Conservation (phyloP, 2,888 invertebrate species). For the Hypena proboscidalis region DNA sequence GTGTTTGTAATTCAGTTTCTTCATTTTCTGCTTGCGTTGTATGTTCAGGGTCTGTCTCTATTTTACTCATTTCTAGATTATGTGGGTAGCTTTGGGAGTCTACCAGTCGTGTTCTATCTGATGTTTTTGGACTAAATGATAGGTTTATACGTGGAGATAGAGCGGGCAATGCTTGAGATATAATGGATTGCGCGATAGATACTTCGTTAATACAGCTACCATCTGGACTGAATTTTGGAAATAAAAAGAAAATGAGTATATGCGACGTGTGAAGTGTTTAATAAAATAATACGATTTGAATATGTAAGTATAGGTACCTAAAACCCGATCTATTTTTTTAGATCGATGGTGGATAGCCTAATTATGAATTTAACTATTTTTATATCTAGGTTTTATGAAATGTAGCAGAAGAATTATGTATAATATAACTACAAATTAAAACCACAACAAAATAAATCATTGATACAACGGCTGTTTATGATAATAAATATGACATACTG, state of each 20-base stretch:
- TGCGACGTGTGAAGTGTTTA: constrained; percentile 17
- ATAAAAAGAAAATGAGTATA: constrained; percentile 23
- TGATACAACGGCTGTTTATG: too few species aligned
- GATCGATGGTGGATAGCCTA: too few species aligned
- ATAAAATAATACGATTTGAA: too few species aligned
- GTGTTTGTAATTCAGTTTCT: constrained; percentile 53
- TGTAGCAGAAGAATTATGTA: too few species aligned
- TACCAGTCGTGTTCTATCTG: constrained; percentile 78
- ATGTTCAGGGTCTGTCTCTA: constrained; percentile 64
- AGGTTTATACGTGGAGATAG: constrained; percentile 75
- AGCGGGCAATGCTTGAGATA: constrained; percentile 82
- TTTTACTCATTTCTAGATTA: constrained; percentile 70
- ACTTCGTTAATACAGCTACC: constrained; percentile 83
- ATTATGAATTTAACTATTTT: too few species aligned
- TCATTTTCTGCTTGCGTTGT: constrained; percentile 53
- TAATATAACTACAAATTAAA: too few species aligned
- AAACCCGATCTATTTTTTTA: not conserved
- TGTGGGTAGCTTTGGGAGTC: constrained; percentile 52
- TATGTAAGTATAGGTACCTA: too few species aligned
- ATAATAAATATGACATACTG: too few species aligned
- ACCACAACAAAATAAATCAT: too few species aligned
- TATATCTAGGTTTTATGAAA: too few species aligned
- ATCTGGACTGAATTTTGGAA: constrained; percentile 71
- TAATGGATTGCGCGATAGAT: constrained; percentile 83
- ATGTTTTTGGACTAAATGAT: constrained; percentile 77